Base-by-base conservation (phyloP, 2,888 invertebrate genomes). In the Onchidella celtica region DNA sequence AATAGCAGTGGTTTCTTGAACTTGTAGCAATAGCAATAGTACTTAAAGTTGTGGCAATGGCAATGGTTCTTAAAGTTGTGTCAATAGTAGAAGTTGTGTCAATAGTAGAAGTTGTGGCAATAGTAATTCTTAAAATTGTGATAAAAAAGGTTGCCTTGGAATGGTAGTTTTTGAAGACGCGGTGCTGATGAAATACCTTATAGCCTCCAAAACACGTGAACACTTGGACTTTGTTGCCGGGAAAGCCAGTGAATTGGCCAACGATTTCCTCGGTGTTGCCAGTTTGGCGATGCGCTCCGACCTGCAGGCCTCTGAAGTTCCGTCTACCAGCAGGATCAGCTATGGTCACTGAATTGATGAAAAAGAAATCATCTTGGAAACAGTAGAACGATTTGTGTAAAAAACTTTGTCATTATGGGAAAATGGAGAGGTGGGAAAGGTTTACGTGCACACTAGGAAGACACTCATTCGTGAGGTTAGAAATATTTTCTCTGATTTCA, bases 141-240 rank as follows among this genome's bases (percentile, higher is more conserved):
- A 55, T 55, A 17, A 17, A 55, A 9, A 55, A 55, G 9, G 55
- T 17, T 17, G 55, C 55, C 17, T 17, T 17, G 55, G n/a, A 9
- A 24, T 63, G 9, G n/a, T 9, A 17, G 9, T n/a, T 27, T 63
- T 63, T 63, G 24, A n/a, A 9, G 14, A 47, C 47, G 9, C 17
- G 47, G 9, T 47, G 24, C 36, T 3, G 1, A 4, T 38, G 4
- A 3, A 9, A 9, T 34, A 65, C 65, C 63, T 14, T 63, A 21
- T 57, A 65, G 24, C 75, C 75, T n/a, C 65, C 75, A 40, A 65
- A 65, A 65, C 75, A 75, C 11, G 38, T 75, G 17, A 75, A 40
- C 27, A 32, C 65, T 47, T 61, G 36, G 38, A 75, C 27, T 32
- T 75, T 75, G 38, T 75, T 36, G 3, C 6, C 29, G 17, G 75